These are phyloP conservation scores for Drosophila fulvimacula DNA, from an alignment of 2,888 invertebrate genomes.

Conservation along the genomic window DNA sequence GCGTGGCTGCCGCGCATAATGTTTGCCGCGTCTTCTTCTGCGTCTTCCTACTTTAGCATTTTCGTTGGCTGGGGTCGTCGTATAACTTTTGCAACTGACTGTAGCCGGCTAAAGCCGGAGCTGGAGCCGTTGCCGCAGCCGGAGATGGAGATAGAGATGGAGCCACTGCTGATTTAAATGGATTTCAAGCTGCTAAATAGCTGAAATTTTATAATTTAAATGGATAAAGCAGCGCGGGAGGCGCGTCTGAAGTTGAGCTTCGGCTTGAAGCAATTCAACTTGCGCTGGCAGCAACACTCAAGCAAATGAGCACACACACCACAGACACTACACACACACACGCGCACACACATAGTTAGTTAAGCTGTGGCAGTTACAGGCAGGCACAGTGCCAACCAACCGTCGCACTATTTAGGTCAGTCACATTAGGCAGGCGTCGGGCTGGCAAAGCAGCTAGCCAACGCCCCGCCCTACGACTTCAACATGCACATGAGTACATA, in stretches of 20 bases:
- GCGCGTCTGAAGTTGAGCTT: conserved; percentile 4
- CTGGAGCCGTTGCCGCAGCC: not conserved
- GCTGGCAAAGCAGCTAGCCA: conserved; percentile 49
- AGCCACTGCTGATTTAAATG: conserved; percentile 60
- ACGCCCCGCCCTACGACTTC: conserved; percentile 16
- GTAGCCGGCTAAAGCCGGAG: conserved; percentile 26
- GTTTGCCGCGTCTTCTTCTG: conserved; percentile 24
- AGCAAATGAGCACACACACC: conserved; percentile 68
- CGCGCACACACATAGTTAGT: not conserved
- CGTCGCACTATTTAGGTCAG: conserved; percentile 80
- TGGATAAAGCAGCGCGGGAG: conserved; percentile 38
- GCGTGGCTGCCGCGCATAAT: conserved; percentile 40
- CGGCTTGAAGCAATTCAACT: conserved; percentile 53
- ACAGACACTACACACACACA: conserved; percentile 16
- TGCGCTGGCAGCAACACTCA: conserved; percentile 60
- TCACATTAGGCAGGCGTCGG: conserved; percentile 77
- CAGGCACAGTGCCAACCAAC: conserved; percentile 53
- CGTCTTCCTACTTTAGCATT: conserved; percentile 29
- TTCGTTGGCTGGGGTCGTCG: conserved; percentile 17
- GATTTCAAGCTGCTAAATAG: conserved; percentile 71
- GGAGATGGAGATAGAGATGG: not conserved
- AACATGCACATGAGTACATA: not conserved
- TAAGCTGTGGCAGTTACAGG: conserved; percentile 24
- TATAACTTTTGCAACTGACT: conserved; percentile 40
- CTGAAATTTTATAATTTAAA: conserved; percentile 73